Evolutionary conservation across 2,888 invertebrate species (phyloP).

Genomic region (Orchesellides sinensis): DNA sequence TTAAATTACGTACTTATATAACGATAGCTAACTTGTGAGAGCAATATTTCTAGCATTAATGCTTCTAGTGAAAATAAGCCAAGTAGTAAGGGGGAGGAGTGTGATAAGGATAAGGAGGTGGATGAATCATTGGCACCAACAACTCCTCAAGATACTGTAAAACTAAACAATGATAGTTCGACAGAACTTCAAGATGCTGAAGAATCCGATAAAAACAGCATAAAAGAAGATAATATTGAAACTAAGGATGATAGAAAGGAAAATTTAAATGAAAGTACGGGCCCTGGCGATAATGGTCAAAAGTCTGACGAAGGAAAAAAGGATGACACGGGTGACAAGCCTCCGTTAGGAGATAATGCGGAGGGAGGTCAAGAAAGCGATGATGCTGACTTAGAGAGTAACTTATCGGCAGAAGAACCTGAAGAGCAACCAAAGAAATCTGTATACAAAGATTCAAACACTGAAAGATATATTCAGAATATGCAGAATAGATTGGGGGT

Average conservation of each 20-base stretch:
- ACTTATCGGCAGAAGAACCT: neutral
- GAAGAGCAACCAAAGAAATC: neutral
- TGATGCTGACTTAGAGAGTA: constrained; percentile 11
- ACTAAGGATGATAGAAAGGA: no score
- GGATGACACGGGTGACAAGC: neutral
- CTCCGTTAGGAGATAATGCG: neutral
- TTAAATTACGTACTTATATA: neutral
- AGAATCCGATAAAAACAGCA: no score
- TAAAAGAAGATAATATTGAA: no score
- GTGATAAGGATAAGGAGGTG: no score
- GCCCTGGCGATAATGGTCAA: no score
- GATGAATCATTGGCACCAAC: no score
- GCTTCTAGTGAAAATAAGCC: neutral
- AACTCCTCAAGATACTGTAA: no score
- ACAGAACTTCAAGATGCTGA: no score
- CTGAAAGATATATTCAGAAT: constrained; percentile 32
- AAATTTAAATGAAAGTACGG: no score
- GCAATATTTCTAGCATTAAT: neutral
- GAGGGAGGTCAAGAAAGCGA: constrained; percentile 26
- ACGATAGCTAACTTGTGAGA: neutral
- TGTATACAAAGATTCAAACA: constrained; percentile 46
- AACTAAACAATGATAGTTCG: no score
- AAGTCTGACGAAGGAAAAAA: no score
- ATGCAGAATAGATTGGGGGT: neutral
- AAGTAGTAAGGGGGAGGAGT: no score